A percentile compares a stretch with the other conserved stretches of the same genome.
phyloP scores from a whole-genome alignment of 1,140 invertebrate genomes.

The Panulirus ornatus region DNA sequence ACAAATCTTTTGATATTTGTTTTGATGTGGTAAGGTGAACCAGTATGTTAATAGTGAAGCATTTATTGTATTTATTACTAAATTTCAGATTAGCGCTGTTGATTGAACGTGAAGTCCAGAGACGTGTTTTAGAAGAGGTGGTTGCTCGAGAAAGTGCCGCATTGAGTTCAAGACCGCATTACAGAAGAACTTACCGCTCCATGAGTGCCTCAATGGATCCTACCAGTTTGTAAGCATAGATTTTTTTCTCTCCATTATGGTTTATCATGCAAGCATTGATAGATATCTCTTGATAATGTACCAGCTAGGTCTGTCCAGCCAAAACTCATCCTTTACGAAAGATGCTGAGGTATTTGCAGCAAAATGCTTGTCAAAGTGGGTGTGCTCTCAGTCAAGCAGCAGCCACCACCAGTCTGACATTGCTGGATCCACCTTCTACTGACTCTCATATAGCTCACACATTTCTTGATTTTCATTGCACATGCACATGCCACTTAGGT shows the following conservation, averaged over 20 bases:
- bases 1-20: too few relatives aligned
- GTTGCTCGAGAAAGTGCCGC: slow-evolving; percentile 75
- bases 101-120: slow-evolving; percentile 79
- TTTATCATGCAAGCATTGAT: neutral
- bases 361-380: too few relatives aligned
- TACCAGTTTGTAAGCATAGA: slow-evolving; percentile 61
- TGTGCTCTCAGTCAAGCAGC: too few relatives aligned
- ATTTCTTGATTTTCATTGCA: neutral
- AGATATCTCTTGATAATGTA: neutral
- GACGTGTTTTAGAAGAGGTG: slow-evolving; percentile 78
- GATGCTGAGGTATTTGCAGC: too few relatives aligned
- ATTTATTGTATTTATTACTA: neutral
- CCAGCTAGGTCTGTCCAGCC: neutral
- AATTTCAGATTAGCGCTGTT: slow-evolving; percentile 77
- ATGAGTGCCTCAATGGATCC: slow-evolving; percentile 62
- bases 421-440: too few relatives aligned
- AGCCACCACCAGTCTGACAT: too few relatives aligned
- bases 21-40: too few relatives aligned
- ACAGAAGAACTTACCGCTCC: slow-evolving; percentile 39
- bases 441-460: too few relatives aligned
- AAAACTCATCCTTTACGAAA: too few relatives aligned
- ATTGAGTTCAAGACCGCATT: slow-evolving; percentile 19
- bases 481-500: too few relatives aligned
- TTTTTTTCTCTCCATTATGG: too few relatives aligned
- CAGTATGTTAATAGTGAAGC: too few relatives aligned